A percentile compares a stretch with the other conserved stretches of the same genome.
These are phyloP conservation scores for Tursiops truncatus DNA, from an alignment of 2,113 vertebrate genomes.

Conservation along the genomic window DNA sequence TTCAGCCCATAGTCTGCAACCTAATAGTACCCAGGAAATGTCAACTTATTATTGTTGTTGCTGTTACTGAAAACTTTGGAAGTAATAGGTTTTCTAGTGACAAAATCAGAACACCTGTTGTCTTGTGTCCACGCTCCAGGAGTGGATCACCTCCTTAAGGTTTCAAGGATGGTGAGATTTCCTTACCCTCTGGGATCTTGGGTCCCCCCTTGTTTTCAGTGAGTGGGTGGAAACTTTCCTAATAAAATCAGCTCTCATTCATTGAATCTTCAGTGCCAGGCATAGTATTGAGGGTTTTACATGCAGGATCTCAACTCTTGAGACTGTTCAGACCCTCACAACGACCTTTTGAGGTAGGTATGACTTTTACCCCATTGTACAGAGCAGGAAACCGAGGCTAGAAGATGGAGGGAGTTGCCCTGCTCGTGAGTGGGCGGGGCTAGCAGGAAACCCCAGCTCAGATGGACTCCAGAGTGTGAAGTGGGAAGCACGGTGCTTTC, in stretches of 20 bases:
- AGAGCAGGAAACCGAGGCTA: background rate
- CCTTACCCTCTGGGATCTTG: background rate
- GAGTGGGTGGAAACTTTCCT: background rate
- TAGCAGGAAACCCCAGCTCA: background rate
- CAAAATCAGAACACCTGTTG: background rate
- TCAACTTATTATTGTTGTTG: background rate
- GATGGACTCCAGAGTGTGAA: background rate
- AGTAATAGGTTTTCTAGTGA: background rate
- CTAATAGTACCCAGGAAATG: rapidly evolving
- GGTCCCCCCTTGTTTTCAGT: background rate
- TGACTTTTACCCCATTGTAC: background rate
- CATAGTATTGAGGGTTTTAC: background rate
- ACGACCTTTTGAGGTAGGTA: background rate
- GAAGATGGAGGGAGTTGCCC: background rate
- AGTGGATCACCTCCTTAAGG: background rate
- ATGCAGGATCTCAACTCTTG: background rate
- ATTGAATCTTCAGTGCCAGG: background rate
- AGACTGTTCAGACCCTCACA: background rate
- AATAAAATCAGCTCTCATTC: background rate
- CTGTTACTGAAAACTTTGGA: background rate
- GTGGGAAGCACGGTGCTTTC: background rate
- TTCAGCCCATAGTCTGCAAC: background rate
- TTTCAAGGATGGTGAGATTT: background rate
- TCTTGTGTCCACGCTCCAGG: background rate
- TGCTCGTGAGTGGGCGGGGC: background rate